A percentile compares a stretch with the other conserved stretches of the same genome.
Conservation (phyloP, 2,888 invertebrate species). For the Timema cristinae region DNA sequence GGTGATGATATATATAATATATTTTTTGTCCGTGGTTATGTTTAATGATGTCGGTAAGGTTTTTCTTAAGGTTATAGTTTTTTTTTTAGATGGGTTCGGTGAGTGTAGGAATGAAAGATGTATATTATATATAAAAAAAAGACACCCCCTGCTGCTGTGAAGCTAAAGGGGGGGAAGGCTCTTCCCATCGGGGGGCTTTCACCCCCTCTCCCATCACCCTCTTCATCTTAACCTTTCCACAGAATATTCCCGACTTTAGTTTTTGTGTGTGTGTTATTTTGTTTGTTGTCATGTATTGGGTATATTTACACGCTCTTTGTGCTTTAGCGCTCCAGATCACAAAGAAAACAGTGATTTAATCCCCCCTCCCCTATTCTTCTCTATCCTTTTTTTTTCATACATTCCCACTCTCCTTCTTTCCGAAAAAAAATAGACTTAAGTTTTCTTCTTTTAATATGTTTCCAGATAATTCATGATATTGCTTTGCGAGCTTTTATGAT, state of each 20-base stretch:
- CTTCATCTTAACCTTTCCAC: slow-evolving; percentile 5
- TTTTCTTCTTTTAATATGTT: too few relatives aligned
- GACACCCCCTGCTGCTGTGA: slow-evolving; percentile 30
- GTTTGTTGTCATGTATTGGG: slow-evolving; percentile 4
- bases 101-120: not conserved
- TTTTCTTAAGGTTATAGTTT: not conserved
- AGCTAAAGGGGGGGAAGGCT: slow-evolving; percentile 26
- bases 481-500: too few relatives aligned
- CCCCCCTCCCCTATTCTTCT: too few relatives aligned
- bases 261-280: not conserved
- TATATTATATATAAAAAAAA: too few relatives aligned
- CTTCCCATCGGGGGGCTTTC: slow-evolving; percentile 20
- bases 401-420: too few relatives aligned
- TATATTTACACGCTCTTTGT: slow-evolving; percentile 1
- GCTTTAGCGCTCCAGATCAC: slow-evolving; percentile 1
- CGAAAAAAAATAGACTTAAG: too few relatives aligned
- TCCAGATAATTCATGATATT: too few relatives aligned
- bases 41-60: slow-evolving; percentile 14
- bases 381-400: too few relatives aligned
- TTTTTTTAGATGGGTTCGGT: not conserved
- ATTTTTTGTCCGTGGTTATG: slow-evolving; percentile 15
- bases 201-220: too few relatives aligned
- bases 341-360: not conserved
- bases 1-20: not conserved
- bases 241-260: not conserved